These are phyloP conservation scores for Trachymyrmex cornetzi DNA, from an alignment of 1,140 invertebrate genomes.

Conservation along the genomic window DNA sequence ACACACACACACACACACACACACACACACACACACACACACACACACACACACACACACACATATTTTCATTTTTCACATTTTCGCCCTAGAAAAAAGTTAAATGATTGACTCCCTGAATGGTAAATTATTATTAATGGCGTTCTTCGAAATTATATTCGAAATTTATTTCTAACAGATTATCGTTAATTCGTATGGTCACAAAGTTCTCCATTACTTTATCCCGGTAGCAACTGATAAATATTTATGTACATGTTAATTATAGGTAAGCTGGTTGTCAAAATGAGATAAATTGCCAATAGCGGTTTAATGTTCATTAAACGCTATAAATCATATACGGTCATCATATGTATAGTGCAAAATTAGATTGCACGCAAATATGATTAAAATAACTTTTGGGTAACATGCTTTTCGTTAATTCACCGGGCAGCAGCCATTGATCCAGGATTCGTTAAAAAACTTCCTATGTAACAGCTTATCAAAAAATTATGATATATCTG, in stretches of 20 bases:
- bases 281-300: conserved; percentile 33
- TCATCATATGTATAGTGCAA: background rate
- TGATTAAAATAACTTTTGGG: conserved; percentile 1
- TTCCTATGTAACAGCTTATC: background rate
- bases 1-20: no score
- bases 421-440: background rate
- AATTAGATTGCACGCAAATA: conserved; percentile 3
- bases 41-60: no score
- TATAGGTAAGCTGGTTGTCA: conserved; percentile 10
- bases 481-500: background rate
- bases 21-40: no score
- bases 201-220: background rate
- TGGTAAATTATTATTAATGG: background rate
- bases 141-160: background rate
- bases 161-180: conserved; percentile 28
- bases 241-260: conserved; percentile 14
- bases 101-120: no score
- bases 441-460: background rate
- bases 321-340: background rate
- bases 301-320: conserved; percentile 22
- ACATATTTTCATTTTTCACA: no score
- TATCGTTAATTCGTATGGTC: background rate
- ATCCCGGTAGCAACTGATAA: background rate
- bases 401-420: background rate
- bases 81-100: no score